A percentile compares a stretch with the other conserved stretches of the same genome.
phyloP scores from a whole-genome alignment of 2,888 invertebrate genomes.

The Lissonota sp. region DNA sequence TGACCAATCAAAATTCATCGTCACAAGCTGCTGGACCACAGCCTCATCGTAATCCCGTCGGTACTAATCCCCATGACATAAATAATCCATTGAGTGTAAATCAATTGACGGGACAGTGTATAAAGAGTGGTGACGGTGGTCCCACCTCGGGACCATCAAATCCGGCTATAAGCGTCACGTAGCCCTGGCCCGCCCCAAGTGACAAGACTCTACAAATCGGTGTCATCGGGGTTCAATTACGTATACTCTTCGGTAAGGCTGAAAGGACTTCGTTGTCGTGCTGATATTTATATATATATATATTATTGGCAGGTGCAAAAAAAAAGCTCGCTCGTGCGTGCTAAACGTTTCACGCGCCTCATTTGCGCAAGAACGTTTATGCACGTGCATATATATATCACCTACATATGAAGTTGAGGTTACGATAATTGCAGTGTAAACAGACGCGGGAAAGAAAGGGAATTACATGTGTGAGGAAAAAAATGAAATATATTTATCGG shows the following conservation, averaged over 20 bases:
- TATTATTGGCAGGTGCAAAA: slow-evolving; percentile 54
- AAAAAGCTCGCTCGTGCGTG: slow-evolving; percentile 44
- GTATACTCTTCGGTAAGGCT: slow-evolving; percentile 76
- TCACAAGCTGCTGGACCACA: slow-evolving; percentile 82
- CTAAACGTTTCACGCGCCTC: slow-evolving; percentile 62
- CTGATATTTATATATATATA: too few species aligned
- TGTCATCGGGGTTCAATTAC: slow-evolving; percentile 82
- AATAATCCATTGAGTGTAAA: slow-evolving; percentile 97
- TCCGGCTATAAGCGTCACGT: slow-evolving; percentile 84
- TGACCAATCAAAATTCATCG: slow-evolving; percentile 81
- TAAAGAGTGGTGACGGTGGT: slow-evolving; percentile 82
- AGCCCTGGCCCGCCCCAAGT: slow-evolving; percentile 83
- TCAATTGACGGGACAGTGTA: slow-evolving; percentile 91
- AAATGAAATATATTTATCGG: neutral
- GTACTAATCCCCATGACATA: slow-evolving; percentile 95
- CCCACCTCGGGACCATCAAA: slow-evolving; percentile 80
- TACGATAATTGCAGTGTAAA: slow-evolving; percentile 62
- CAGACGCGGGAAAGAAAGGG: slow-evolving; percentile 22
- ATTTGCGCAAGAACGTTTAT: slow-evolving; percentile 47
- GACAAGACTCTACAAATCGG: slow-evolving; percentile 81
- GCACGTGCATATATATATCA: neutral
- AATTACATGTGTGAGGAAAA: neutral
- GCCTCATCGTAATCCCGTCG: slow-evolving; percentile 91
- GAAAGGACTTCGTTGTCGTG: slow-evolving; percentile 63
- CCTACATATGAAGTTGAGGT: slow-evolving; percentile 52